Conservation (phyloP, 2,113 vertebrate species). For the Pygoscelis antarcticus region DNA sequence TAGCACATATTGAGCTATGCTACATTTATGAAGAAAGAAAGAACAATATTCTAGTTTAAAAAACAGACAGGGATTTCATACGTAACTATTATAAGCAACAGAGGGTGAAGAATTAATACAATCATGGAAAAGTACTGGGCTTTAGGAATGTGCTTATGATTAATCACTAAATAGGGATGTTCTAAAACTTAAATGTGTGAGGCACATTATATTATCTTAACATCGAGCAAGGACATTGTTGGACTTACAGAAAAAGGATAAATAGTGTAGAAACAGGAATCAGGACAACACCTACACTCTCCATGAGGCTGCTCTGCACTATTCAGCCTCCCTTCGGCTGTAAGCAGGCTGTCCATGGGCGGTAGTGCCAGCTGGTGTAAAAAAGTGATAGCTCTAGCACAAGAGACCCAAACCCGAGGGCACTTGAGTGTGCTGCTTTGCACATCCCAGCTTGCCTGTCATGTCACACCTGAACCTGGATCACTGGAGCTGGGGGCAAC, state of each 20-base stretch:
- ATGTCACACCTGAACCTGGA: background rate
- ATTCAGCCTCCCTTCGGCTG: background rate
- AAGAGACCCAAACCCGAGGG: background rate
- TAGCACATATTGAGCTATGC: background rate
- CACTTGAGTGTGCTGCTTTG: background rate
- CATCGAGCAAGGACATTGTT: background rate
- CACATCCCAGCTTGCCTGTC: background rate
- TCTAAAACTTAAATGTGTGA: background rate
- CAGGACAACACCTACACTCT: background rate
- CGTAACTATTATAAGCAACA: background rate
- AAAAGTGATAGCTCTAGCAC: background rate
- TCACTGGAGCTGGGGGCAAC: background rate
- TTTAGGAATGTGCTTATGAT: background rate
- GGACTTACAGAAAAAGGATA: accelerated
- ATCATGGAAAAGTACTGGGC: background rate
- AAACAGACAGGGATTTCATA: background rate
- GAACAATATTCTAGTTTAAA: background rate
- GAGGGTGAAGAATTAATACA: background rate
- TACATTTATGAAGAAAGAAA: background rate
- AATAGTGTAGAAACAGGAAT: background rate
- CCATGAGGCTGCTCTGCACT: background rate
- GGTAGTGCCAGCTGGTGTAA: background rate
- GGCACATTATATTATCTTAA: background rate
- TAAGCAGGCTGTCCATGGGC: background rate
- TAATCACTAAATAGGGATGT: background rate